Evolutionary conservation across 2,797 vertebrate genomes (phyloP).

Genomic region (Avahi laniger): DNA sequence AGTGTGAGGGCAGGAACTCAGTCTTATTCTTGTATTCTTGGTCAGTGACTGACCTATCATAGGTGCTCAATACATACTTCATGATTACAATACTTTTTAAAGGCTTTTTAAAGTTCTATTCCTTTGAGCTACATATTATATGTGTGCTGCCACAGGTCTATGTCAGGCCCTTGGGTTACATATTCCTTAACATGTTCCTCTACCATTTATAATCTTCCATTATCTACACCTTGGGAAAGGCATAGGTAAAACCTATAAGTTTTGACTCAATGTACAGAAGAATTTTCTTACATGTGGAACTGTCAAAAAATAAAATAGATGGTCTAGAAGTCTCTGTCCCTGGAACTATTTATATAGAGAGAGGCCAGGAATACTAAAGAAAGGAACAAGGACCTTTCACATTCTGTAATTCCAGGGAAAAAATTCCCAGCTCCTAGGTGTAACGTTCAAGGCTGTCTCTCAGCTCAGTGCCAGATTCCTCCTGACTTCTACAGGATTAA

Average conservation of each 20-base stretch:
- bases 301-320: neutral
- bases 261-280: neutral
- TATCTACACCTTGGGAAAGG: neutral
- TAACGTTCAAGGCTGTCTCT: neutral
- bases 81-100: neutral
- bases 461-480: neutral
- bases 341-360: neutral
- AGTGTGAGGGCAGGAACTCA: neutral
- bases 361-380: neutral
- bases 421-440: neutral
- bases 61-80: neutral
- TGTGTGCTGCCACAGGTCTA: neutral
- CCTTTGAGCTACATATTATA: neutral
- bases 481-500: neutral
- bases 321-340: neutral
- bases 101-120: neutral
- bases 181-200: neutral
- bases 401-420: neutral
- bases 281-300: neutral
- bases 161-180: neutral
- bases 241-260: neutral
- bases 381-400: neutral
- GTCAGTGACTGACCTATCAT: neutral
- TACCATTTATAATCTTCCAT: neutral
- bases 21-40: neutral